phyloP scores from a whole-genome alignment of 2,888 invertebrate genomes.

The Conops quadrifasciatus region DNA sequence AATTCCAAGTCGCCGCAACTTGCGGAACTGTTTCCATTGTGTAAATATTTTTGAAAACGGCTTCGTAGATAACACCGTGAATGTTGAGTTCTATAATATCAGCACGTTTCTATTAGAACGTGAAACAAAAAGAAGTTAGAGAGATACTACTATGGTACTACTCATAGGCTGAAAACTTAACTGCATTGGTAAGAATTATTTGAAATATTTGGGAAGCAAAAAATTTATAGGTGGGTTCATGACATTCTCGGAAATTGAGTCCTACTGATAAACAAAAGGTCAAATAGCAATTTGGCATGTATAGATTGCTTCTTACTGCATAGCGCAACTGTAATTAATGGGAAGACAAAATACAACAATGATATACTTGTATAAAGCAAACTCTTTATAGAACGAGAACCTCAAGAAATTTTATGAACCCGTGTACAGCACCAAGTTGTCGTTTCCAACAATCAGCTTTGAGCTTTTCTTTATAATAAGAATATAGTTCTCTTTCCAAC shows the following conservation, averaged over 20 bases:
- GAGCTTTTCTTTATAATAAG: slow-evolving; percentile 54
- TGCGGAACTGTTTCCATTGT: slow-evolving; percentile 49
- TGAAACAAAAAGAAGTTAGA: background rate
- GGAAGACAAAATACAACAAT: background rate
- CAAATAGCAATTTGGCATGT: slow-evolving; percentile 43
- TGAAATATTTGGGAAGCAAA: slow-evolving; percentile 56
- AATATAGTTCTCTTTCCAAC: slow-evolving; percentile 47
- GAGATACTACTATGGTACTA: too few relatives aligned
- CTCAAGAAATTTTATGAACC: slow-evolving; percentile 54
- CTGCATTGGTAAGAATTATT: slow-evolving; percentile 51
- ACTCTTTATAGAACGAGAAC: slow-evolving; percentile 43
- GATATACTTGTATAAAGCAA: background rate
- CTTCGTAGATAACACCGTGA: slow-evolving; percentile 59
- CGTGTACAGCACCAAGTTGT: slow-evolving; percentile 57
- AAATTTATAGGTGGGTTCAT: slow-evolving; percentile 54
- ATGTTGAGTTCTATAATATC: slow-evolving; percentile 56
- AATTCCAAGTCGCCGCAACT: slow-evolving; percentile 54
- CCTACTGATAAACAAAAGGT: slow-evolving; percentile 60
- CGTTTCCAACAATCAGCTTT: slow-evolving; percentile 56
- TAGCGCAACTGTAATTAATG: slow-evolving; percentile 44
- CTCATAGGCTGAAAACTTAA: slow-evolving; percentile 40
- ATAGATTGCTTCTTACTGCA: background rate
- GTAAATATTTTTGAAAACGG: slow-evolving; percentile 53
- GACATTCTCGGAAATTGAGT: slow-evolving; percentile 55
- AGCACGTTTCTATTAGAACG: slow-evolving; percentile 44